phyloP scores from a whole-genome alignment of 2,888 invertebrate species.

The Gryllus longicercus region DNA sequence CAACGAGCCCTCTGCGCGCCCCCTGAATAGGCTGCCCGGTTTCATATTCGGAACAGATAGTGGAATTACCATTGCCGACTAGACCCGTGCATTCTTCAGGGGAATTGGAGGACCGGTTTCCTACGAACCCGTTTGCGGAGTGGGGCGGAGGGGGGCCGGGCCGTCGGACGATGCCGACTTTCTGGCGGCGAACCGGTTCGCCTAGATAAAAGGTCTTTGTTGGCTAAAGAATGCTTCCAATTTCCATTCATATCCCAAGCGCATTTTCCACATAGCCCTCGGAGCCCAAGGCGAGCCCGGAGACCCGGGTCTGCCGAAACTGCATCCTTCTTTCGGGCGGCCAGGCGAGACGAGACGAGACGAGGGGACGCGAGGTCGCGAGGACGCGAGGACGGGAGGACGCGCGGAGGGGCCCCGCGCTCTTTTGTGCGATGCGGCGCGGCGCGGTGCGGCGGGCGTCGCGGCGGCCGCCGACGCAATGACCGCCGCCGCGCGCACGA shows the following conservation, averaged over 20 bases:
- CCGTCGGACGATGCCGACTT: neutral
- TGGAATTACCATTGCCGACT: neutral
- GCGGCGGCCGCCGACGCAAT: no score
- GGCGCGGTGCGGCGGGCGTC: neutral
- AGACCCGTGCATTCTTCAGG: neutral
- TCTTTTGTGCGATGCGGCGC: neutral
- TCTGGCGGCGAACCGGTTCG: neutral
- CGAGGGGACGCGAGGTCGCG: neutral
- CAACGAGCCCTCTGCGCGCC: no score
- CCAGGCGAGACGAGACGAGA: neutral
- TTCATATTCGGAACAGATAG: neutral
- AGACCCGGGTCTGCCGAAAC: neutral
- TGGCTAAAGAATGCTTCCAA: neutral
- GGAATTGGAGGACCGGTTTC: neutral
- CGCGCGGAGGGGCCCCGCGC: neutral
- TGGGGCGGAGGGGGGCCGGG: neutral
- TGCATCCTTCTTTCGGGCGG: neutral
- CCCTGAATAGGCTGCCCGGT: no score
- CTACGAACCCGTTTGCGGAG: neutral
- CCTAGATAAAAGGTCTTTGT: slow-evolving; percentile 4
- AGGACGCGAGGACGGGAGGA: neutral
- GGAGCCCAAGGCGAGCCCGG: neutral
- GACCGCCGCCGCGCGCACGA: no score
- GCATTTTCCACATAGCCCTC: neutral
- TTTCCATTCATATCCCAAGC: slow-evolving; percentile 1